Conservation (phyloP, 2,113 vertebrate species). For the Eonycteris spelaea region DNA sequence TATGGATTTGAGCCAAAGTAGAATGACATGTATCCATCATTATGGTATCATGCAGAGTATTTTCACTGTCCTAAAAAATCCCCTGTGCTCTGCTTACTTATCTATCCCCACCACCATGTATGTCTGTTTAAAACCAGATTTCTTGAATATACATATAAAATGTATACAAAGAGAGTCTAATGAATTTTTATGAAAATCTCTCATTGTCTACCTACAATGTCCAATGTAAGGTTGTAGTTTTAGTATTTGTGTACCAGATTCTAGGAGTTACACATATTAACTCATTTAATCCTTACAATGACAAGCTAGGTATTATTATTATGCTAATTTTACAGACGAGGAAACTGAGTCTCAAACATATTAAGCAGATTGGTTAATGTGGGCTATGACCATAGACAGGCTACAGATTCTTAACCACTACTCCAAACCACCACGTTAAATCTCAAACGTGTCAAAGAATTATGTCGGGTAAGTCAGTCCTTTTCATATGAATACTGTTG, state of each 20-base stretch:
- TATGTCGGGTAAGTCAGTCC: neutral
- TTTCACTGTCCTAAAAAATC: neutral
- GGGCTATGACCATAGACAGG: neutral
- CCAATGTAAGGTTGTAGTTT: neutral
- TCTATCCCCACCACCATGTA: neutral
- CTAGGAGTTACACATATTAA: neutral
- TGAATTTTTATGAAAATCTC: neutral
- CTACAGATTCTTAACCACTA: neutral
- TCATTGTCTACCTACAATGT: neutral
- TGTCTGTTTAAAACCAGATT: neutral
- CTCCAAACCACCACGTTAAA: slow-evolving; percentile 23
- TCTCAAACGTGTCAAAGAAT: neutral
- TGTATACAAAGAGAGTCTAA: neutral
- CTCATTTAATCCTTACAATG: neutral
- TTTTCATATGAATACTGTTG: neutral
- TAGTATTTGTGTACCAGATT: neutral
- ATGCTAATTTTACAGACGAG: neutral
- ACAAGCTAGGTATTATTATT: neutral
- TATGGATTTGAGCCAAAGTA: neutral
- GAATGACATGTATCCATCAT: neutral
- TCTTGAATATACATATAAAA: neutral
- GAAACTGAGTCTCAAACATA: neutral
- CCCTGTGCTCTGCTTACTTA: neutral
- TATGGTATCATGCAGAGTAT: neutral
- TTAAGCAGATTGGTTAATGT: neutral